Evolutionary conservation across 1,140 invertebrate species (phyloP).

Genomic region (Bombus affinis): DNA sequence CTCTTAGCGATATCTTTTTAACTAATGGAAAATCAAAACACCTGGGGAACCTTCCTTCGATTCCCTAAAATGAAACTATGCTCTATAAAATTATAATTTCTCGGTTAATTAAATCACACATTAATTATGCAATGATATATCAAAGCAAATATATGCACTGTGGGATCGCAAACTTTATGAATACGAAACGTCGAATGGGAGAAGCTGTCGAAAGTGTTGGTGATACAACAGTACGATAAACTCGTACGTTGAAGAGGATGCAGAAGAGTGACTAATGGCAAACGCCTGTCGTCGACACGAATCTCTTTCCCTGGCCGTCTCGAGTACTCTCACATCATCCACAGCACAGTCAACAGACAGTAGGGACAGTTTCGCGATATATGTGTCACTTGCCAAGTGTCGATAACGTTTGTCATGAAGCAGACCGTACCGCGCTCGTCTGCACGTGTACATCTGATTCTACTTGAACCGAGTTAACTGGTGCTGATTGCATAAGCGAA

Average conservation of each 20-base stretch:
- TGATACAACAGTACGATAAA: conserved; percentile 24
- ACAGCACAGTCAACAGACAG: conserved; percentile 66
- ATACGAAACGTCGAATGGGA: background rate
- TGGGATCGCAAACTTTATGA: background rate
- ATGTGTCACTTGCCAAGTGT: conserved; percentile 78
- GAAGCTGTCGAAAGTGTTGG: background rate
- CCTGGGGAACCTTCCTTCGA: background rate
- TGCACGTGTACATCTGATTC: conserved; percentile 3
- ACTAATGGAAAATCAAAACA: conserved; percentile 35
- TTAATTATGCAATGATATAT: too few species aligned
- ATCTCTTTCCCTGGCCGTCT: conserved; percentile 69
- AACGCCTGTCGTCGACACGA: conserved; percentile 74
- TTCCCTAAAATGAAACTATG: background rate
- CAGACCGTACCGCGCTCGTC: conserved; percentile 22
- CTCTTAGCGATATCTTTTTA: conserved; percentile 22
- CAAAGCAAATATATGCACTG: too few species aligned
- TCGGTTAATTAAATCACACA: background rate
- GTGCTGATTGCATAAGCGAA: too few species aligned
- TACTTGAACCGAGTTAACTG: background rate
- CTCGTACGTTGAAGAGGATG: conserved; percentile 45
- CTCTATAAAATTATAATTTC: background rate
- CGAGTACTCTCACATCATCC: conserved; percentile 74
- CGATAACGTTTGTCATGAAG: conserved; percentile 77
- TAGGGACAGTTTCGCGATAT: conserved; percentile 68
- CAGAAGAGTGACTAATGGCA: conserved; percentile 77